Evolutionary conservation across 2,888 invertebrate species (phyloP).

Genomic region (Lamellibrachia satsuma): DNA sequence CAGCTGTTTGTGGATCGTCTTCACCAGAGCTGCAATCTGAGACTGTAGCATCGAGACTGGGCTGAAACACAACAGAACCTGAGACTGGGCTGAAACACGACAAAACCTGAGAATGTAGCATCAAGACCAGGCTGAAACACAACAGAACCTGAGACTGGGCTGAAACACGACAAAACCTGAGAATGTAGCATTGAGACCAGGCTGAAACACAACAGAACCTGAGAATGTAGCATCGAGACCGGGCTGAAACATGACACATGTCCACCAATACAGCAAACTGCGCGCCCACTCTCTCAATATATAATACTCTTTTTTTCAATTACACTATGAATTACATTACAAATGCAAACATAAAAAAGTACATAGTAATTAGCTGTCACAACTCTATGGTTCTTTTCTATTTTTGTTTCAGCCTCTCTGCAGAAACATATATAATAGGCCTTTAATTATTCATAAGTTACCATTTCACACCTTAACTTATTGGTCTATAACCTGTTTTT

Average conservation of each 20-base stretch:
- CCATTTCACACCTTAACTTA: background rate
- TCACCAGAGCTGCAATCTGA: slow-evolving; percentile 82
- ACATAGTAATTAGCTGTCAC: too few species aligned
- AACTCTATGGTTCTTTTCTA: too few species aligned
- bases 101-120: slow-evolving; percentile 30
- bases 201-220: slow-evolving; percentile 45
- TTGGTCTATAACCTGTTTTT: background rate
- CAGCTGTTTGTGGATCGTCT: slow-evolving; percentile 87
- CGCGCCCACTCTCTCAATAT: too few species aligned
- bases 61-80: slow-evolving; percentile 44
- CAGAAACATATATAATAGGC: too few species aligned
- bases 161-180: too few species aligned
- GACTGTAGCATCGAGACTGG: slow-evolving; percentile 62
- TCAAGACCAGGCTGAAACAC: slow-evolving; percentile 45
- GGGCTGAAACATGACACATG: slow-evolving; percentile 45
- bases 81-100: too few species aligned
- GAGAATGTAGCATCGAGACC: slow-evolving; percentile 35
- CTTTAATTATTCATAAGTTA: background rate
- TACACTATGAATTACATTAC: too few species aligned
- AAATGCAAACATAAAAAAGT: too few species aligned
- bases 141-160: too few species aligned
- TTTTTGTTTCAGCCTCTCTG: too few species aligned
- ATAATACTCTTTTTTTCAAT: too few species aligned
- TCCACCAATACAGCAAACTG: too few species aligned
- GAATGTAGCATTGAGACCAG: slow-evolving; percentile 34